Evolutionary conservation across 2,888 invertebrate species (phyloP).

Genomic region (Apotomis betuletana): DNA sequence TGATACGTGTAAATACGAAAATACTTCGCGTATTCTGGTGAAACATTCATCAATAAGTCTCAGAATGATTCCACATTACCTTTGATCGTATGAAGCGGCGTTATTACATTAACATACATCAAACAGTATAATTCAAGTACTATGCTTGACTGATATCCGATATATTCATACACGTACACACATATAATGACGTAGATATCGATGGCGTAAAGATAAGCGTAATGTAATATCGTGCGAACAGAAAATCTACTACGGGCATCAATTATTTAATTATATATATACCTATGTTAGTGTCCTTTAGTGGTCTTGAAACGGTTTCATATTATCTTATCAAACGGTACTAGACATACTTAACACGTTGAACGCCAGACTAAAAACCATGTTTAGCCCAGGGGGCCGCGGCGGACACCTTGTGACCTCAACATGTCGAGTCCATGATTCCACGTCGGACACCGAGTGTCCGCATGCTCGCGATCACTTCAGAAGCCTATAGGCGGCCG

Average conservation of each 20-base stretch:
- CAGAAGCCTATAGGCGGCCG: too few species aligned
- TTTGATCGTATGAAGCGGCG: conserved; percentile 7
- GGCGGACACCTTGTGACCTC: too few species aligned
- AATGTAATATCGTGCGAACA: conserved; percentile 52
- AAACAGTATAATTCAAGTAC: conserved; percentile 39
- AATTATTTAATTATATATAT: conserved; percentile 3
- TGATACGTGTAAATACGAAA: background rate
- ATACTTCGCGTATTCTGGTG: background rate
- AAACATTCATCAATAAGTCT: background rate
- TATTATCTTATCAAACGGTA: background rate
- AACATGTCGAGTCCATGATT: too few species aligned
- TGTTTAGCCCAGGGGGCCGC: too few species aligned
- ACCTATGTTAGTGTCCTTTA: background rate
- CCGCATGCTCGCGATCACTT: too few species aligned
- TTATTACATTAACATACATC: conserved; percentile 36
- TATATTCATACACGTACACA: conserved; percentile 10
- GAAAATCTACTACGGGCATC: conserved; percentile 25
- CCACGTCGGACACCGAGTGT: too few species aligned
- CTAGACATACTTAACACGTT: too few species aligned
- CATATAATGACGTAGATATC: conserved; percentile 23
- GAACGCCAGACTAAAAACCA: too few species aligned
- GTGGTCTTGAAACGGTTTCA: conserved; percentile 9
- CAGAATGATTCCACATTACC: background rate
- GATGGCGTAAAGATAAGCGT: conserved; percentile 44
- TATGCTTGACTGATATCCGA: conserved; percentile 37